These are phyloP conservation scores for Leucophenga maculata DNA, from an alignment of 2,888 invertebrate genomes.

Conservation along the genomic window DNA sequence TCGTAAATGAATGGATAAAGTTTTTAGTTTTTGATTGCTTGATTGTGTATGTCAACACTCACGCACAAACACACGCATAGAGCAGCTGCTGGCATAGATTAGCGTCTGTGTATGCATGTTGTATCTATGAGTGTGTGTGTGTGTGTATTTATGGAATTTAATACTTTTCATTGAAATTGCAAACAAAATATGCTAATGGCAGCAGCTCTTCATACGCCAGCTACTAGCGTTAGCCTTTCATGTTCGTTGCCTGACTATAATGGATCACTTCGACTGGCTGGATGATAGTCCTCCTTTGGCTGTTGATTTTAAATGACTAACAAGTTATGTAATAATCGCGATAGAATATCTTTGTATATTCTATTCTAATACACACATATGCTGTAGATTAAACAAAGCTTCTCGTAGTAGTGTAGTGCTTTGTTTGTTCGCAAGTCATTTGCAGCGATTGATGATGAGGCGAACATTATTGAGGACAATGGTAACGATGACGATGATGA, in stretches of 20 bases:
- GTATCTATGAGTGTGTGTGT: constrained; percentile 17
- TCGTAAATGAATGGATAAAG: constrained; percentile 57
- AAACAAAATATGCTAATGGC: constrained; percentile 34
- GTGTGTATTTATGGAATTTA: constrained; percentile 28
- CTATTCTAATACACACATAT: too few relatives aligned
- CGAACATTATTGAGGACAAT: too few relatives aligned
- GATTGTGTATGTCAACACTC: constrained; percentile 62
- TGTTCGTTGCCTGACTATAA: constrained; percentile 10
- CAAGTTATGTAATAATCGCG: constrained; percentile 16
- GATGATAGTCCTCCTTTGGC: background rate
- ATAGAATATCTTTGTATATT: too few relatives aligned
- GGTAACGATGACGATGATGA: background rate
- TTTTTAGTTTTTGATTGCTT: constrained; percentile 67
- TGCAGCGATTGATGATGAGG: constrained; percentile 21
- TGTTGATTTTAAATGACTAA: constrained; percentile 25
- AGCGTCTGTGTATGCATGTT: background rate
- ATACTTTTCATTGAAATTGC: constrained; percentile 30
- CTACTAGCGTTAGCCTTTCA: background rate
- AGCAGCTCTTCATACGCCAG: constrained; percentile 11
- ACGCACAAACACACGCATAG: constrained; percentile 31
- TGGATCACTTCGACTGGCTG: constrained; percentile 19
- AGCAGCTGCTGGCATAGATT: background rate
- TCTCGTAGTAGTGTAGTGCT: background rate
- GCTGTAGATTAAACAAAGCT: constrained; percentile 12
- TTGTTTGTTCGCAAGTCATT: constrained; percentile 23